Conservation (phyloP, 2,113 vertebrate species). For the Origma solitaria region DNA sequence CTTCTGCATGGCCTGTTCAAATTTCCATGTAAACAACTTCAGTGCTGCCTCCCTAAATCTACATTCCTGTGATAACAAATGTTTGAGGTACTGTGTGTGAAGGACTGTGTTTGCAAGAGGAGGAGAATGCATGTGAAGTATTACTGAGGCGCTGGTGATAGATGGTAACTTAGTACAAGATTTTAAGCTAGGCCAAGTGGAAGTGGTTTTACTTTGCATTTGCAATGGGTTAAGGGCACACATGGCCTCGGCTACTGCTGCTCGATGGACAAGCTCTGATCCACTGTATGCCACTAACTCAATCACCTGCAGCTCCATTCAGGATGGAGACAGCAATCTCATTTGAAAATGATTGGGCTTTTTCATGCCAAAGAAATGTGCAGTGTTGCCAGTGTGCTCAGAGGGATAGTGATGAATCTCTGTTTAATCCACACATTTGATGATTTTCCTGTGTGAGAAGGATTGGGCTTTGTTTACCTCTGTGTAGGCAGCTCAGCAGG, state of each 20-base stretch:
- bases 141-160: not conserved
- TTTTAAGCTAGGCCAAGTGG: not conserved
- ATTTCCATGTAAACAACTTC: slow-evolving; percentile 6
- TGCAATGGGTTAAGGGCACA: not conserved
- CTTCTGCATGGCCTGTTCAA: not conserved
- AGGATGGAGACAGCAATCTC: not conserved
- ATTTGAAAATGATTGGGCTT: not conserved
- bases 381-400: not conserved
- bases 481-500: not conserved
- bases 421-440: not conserved
- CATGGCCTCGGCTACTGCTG: not conserved
- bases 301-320: not conserved
- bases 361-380: not conserved
- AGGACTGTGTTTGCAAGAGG: not conserved
- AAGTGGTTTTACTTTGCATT: not conserved
- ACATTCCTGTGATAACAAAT: not conserved
- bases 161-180: not conserved
- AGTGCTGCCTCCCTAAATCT: slow-evolving; percentile 7
- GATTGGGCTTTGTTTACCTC: not conserved
- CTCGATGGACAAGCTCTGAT: not conserved
- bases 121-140: not conserved
- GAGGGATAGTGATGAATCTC: not conserved
- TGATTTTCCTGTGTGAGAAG: not conserved
- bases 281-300: not conserved
- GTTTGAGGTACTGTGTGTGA: not conserved